phyloP scores from a whole-genome alignment of 2,797 vertebrate species.

The Poeciliopsis paucimaculata region DNA sequence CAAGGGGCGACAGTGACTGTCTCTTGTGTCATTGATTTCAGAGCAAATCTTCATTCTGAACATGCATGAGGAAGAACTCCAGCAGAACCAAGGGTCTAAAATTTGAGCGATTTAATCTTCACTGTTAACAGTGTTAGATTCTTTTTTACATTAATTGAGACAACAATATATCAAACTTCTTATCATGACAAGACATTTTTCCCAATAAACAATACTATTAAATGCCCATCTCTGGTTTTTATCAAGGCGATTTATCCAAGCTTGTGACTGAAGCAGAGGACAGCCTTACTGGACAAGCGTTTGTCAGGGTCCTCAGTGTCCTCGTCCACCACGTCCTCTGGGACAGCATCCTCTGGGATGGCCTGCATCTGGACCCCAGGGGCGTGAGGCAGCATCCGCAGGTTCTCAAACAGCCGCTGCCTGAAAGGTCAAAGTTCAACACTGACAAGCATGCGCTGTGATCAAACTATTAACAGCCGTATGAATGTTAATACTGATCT shows the following conservation, averaged over 20 bases:
- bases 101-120: neutral
- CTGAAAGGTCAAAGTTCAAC: constrained; percentile 59
- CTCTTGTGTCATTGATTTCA: no score
- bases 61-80: neutral
- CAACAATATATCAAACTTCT: no score
- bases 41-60: no score
- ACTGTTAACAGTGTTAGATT: no score
- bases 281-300: constrained; percentile 88
- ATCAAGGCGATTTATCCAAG: neutral
- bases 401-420: constrained; percentile 92
- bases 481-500: neutral
- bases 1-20: no score
- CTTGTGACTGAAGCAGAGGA: neutral
- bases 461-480: neutral
- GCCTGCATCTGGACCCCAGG: constrained; percentile 94
- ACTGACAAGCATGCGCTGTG: neutral
- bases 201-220: no score
- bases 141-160: no score
- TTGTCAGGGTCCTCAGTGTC: constrained; percentile 92
- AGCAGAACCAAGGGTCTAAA: neutral
- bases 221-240: neutral
- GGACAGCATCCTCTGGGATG: constrained; percentile 89
- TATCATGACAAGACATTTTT: no score
- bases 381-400: constrained; percentile 92
- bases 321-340: constrained; percentile 89